Percentiles rank a stretch among this genome's conserved stretches.
These are phyloP conservation scores for Drosophila paranaensis DNA, from an alignment of 2,888 invertebrate species.

Conservation along the genomic window DNA sequence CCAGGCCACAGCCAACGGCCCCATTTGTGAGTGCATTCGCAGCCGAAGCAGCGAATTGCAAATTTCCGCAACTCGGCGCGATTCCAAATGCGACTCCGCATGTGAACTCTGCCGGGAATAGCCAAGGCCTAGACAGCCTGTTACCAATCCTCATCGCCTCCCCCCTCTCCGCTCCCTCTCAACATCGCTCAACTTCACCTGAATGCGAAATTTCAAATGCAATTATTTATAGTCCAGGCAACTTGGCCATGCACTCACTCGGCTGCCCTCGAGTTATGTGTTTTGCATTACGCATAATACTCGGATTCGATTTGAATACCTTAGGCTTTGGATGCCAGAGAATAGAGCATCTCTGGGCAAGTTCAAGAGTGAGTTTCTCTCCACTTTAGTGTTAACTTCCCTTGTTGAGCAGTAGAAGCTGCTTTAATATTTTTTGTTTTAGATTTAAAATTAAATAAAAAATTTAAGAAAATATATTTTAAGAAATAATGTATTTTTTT, in stretches of 20 bases:
- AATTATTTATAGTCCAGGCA: constrained; percentile 57
- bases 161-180: no score
- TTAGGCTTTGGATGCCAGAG: neutral
- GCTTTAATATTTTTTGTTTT: no score
- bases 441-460: no score
- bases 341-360: neutral
- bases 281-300: constrained; percentile 8
- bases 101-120: constrained; percentile 31
- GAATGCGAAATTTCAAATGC: constrained; percentile 62
- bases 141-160: neutral
- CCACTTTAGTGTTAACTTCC: neutral
- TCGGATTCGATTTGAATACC: neutral
- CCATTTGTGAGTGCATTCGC: constrained; percentile 39
- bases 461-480: no score
- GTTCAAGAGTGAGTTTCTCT: neutral
- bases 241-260: constrained; percentile 40
- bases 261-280: constrained; percentile 12
- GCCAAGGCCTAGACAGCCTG: constrained; percentile 44
- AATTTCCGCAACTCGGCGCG: constrained; percentile 70
- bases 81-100: constrained; percentile 46
- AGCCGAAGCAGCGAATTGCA: constrained; percentile 63
- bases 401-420: neutral
- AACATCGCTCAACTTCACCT: constrained; percentile 25
- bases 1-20: constrained; percentile 39
- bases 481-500: no score